Conservation (phyloP, 2,113 vertebrate genomes). For the Dendropsophus ebraccatus region DNA sequence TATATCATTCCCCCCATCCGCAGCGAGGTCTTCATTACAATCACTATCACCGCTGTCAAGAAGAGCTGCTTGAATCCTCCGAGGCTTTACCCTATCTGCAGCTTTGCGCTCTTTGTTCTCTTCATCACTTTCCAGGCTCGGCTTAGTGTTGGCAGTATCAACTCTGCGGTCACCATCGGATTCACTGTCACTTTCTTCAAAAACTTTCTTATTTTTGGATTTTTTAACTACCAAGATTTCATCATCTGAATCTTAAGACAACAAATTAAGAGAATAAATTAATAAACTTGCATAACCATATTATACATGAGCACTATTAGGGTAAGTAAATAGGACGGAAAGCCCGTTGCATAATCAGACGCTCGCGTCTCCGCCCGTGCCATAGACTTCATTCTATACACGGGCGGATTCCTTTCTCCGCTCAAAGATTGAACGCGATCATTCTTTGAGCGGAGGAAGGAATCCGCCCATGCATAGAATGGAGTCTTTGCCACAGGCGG, state of each 20-base stretch:
- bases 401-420: too few species aligned
- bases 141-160: constrained; percentile 62
- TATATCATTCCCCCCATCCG: constrained; percentile 44
- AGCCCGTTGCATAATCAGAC: too few species aligned
- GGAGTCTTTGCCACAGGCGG: too few species aligned
- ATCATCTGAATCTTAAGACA: constrained; percentile 89
- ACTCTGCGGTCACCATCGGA: constrained; percentile 68
- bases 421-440: too few species aligned
- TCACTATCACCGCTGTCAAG: constrained; percentile 73
- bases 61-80: constrained; percentile 61
- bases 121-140: constrained; percentile 55
- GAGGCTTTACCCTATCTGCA: constrained; percentile 61
- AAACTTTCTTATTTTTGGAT: constrained; percentile 74
- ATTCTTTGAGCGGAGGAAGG: too few species aligned
- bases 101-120: constrained; percentile 58
- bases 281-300: too few species aligned
- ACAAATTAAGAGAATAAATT: rapidly evolving
- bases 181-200: constrained; percentile 87
- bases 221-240: constrained; percentile 82
- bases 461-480: too few species aligned
- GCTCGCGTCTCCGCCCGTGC: too few species aligned
- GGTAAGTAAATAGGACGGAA: too few species aligned
- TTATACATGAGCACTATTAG: too few species aligned
- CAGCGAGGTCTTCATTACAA: constrained; percentile 57
- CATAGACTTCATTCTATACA: too few species aligned